Conservation (phyloP, 2,888 invertebrate species). For the Xylophagus ater region DNA sequence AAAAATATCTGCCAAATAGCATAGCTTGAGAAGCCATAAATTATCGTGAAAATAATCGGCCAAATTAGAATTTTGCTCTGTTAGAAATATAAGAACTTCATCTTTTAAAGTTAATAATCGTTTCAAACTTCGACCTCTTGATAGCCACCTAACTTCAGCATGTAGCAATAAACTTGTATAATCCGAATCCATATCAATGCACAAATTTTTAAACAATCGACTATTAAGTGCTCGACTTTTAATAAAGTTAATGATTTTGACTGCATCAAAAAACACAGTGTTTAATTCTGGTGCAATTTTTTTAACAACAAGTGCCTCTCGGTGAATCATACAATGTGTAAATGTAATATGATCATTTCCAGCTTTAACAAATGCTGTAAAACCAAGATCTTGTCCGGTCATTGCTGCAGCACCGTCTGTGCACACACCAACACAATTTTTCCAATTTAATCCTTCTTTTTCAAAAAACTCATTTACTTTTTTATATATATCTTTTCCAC, state of each 20-base stretch:
- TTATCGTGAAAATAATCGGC: neutral
- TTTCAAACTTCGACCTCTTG: neutral
- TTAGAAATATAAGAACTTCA: neutral
- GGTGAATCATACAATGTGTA: neutral
- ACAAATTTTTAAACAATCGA: too few relatives aligned
- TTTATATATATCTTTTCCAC: too few relatives aligned
- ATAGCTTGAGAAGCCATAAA: neutral
- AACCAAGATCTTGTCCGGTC: constrained; percentile 3
- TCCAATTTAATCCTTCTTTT: too few relatives aligned
- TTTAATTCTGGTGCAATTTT: neutral
- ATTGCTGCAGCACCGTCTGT: constrained; percentile 8
- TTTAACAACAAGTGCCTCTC: neutral
- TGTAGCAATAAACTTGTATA: neutral
- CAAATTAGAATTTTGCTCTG: neutral
- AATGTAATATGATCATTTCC: constrained; percentile 2
- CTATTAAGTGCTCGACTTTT: too few relatives aligned
- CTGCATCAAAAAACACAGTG: too few relatives aligned
- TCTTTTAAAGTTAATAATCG: neutral
- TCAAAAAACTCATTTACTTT: too few relatives aligned
- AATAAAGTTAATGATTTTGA: too few relatives aligned
- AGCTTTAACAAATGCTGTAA: constrained; percentile 1
- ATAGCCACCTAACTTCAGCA: neutral
- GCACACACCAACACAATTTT: too few relatives aligned
- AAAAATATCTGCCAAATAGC: neutral
- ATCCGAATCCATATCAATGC: neutral